phyloP scores from a whole-genome alignment of 2,797 vertebrate genomes.

The Gallinago stenura region DNA sequence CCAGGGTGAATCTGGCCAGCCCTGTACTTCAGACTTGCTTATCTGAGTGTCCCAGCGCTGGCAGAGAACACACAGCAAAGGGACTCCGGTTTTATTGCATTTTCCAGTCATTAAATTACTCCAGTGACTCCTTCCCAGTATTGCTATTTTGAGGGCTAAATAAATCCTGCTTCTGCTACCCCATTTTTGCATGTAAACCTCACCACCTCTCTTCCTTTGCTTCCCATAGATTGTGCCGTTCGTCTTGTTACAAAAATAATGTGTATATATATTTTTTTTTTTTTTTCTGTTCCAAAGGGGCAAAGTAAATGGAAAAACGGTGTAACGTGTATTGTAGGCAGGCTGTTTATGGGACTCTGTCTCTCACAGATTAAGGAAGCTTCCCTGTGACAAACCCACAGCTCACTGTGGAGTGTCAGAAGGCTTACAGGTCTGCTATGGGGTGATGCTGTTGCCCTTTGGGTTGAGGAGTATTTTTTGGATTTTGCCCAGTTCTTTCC shows the following conservation, averaged over 20 bases:
- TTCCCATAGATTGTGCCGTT: background rate
- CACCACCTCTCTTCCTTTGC: background rate
- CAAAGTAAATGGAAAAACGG: background rate
- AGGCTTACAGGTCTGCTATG: background rate
- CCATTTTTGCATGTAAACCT: background rate
- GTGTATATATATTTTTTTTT: background rate
- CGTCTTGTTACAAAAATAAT: background rate
- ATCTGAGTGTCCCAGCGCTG: background rate
- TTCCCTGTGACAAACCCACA: background rate
- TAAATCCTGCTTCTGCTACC: slow-evolving; percentile 1
- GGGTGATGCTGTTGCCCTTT: background rate
- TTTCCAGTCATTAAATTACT: background rate
- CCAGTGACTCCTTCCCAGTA: background rate
- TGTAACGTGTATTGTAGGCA: background rate
- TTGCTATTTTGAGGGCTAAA: slow-evolving; percentile 12
- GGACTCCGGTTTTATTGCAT: background rate
- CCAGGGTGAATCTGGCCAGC: background rate
- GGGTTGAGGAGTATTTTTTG: background rate
- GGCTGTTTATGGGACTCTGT: background rate
- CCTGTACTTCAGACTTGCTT: background rate
- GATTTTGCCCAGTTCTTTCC: background rate
- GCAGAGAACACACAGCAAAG: background rate
- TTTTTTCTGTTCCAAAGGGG: background rate
- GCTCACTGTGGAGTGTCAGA: background rate
- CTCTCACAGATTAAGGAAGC: background rate